Evolutionary conservation across 2,888 invertebrate genomes (phyloP), one percentile per base, ranked within the genome.

Genomic region (Thymelicus acteon): DNA sequence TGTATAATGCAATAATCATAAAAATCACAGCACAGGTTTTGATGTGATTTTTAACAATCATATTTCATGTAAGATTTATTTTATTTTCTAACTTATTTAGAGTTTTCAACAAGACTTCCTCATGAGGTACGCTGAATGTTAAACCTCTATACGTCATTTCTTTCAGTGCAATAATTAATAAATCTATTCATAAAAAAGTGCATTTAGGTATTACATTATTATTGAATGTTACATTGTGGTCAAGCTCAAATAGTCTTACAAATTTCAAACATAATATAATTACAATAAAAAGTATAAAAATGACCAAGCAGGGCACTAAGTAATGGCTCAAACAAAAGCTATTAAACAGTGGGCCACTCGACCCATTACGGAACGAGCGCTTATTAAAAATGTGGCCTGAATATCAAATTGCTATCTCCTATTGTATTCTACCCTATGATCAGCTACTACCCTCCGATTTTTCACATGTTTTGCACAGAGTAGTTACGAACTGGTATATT

Each of bases 321-420:
- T 85, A 89, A 90, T 87, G 83, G 88, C 79, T 78, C 82, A 86
- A 88, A 87, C 90, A 89, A 91, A 88, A 88, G 83, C 86, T 84
- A 85, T 86, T 89, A 85, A 89, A 87, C 83, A 89, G 88, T 88
- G 86, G 90, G 91, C 90, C 82, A 80, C 82, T 83, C 79, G 80
- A 79, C 77, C 87, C 86, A 88, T 91, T 90, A 89, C 78, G 79
- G 78, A 78, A 82, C 79, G 78, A 81, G 81, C 85, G 86, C 93
- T 93, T 93, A 93, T 94, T 93, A 94, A 93, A 94, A 94, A 93
- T 94, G 94, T 94, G 94, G 93, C 93, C 89, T 90, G 92, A 93
- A 93, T 94, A 94, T 94, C 93, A 93, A 93, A 94, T 94, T 94
- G 93, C 93, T 91, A 90, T 93, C 92, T 91, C 80, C 88, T 83